Evolutionary conservation across 2,797 vertebrate genomes (phyloP), one percentile per base, ranked within the genome.

Genomic region (Lycodopsis pacificus): DNA sequence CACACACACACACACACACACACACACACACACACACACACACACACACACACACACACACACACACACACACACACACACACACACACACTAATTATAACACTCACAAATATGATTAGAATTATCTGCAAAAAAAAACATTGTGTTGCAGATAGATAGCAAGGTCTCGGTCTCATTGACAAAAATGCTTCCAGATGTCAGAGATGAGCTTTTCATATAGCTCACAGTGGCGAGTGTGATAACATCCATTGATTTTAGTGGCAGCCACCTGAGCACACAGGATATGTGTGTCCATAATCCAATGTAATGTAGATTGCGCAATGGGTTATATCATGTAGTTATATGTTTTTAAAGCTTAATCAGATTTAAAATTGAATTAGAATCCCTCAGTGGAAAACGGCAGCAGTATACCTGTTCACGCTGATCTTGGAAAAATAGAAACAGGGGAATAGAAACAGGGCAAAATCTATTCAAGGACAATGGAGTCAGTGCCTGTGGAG

Each of bases 401-500:
- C 38, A 36, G n/a, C 49, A 42, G 19, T 13, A 42, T 46, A 51
- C 54, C 34, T 64, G 57, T 80, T 63, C 34, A 30, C 22, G 46
- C 5, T 9, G 42, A 42, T 46, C 7, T 3, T 2, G 27, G 56
- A 53, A 11, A 32, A 57, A 34, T 32, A 76, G 22, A 57, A 62
- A 64, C 49, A 11, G 8, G 25, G 22, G 22, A 64, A 56, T 12
- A 59, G 27, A 68, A 78, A 70, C 7, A 19, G 3, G 17, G 40
- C 6, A 40, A 7, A 54, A 58, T 27, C 15, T 66, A 14, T 32
- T 76, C 2, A 65, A 73, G 64, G 54, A 73, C 40, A 64, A n/a
- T 4, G 20, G 51, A 77, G 56, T 73, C 44, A 42, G 72, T n/a
- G 46, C 58, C 36, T 4, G 34, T 61, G 78, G 82, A 88, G 79